phyloP scores from a whole-genome alignment of 2,888 invertebrate genomes.

The Anarsia innoxiella region DNA sequence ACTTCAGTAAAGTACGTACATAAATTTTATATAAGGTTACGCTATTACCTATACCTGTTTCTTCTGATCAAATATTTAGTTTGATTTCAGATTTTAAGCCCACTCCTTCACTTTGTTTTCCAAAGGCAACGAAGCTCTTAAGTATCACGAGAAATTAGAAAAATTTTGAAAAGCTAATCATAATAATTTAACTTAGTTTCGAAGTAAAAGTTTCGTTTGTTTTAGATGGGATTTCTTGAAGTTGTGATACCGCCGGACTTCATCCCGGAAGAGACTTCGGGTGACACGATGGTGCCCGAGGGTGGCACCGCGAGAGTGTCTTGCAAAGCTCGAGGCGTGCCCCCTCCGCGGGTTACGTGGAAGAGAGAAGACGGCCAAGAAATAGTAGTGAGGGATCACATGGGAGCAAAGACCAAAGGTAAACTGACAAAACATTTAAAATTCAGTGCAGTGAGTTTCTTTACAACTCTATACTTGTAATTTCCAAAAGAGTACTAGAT shows the following conservation, averaged over 20 bases:
- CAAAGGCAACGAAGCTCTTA: not conserved
- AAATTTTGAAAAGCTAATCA: no score
- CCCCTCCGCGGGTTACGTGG: constrained; percentile 84
- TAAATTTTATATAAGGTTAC: no score
- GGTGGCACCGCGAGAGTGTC: constrained; percentile 78
- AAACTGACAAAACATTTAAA: not conserved
- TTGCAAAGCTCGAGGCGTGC: constrained; percentile 82
- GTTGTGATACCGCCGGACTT: constrained; percentile 90
- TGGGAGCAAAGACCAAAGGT: constrained; percentile 76
- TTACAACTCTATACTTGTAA: not conserved
- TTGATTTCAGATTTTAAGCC: not conserved
- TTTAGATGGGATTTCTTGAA: constrained; percentile 83
- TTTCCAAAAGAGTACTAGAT: constrained; percentile 13
- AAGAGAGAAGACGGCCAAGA: constrained; percentile 84
- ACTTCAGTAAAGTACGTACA: no score
- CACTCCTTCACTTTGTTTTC: not conserved
- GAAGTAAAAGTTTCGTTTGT: not conserved
- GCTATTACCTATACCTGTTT: no score
- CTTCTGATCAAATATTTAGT: constrained; percentile 2
- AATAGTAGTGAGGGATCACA: constrained; percentile 81
- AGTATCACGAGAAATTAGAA: not conserved
- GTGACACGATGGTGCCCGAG: constrained; percentile 87
- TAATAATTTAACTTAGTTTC: no score
- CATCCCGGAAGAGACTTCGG: constrained; percentile 83
- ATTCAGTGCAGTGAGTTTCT: no score